phyloP scores from a whole-genome alignment of 2,888 invertebrate species.

The Catocala fraxini region DNA sequence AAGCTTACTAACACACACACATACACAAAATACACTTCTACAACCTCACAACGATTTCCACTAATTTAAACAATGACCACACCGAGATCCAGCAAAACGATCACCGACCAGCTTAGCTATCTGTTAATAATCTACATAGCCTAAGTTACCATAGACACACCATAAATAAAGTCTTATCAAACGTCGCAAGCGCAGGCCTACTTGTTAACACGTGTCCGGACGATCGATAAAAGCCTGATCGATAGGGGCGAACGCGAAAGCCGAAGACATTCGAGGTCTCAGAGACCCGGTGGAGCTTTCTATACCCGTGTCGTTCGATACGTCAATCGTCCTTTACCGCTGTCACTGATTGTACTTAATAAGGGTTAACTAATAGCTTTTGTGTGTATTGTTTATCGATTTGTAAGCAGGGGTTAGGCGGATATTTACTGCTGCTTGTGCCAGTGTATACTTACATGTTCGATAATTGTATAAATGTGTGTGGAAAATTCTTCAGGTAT shows the following conservation, averaged over 20 bases:
- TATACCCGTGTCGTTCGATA: conserved; percentile 37
- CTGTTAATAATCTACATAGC: conserved; percentile 40
- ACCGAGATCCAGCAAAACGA: conserved; percentile 30
- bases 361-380: conserved; percentile 50
- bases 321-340: conserved; percentile 40
- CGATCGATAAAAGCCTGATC: conserved; percentile 65
- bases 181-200: conserved; percentile 56
- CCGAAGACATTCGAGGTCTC: conserved; percentile 24
- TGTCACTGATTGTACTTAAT: conserved; percentile 47
- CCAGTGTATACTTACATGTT: too few relatives aligned
- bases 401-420: conserved; percentile 12
- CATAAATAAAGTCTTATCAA: conserved; percentile 68
- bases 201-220: conserved; percentile 73
- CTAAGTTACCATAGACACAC: conserved; percentile 16
- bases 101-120: conserved; percentile 34
- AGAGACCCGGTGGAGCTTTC: conserved; percentile 35
- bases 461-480: too few relatives aligned
- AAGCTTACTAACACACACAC: too few relatives aligned
- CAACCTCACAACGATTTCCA: background rate
- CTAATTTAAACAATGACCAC: conserved; percentile 26
- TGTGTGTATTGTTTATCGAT: conserved; percentile 35
- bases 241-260: conserved; percentile 58
- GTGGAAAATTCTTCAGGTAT: too few relatives aligned
- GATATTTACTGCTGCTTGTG: conserved; percentile 9
- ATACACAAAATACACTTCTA: too few relatives aligned